Evolutionary conservation across 1,140 invertebrate genomes (phyloP).

Genomic region (Glomeris maerens): DNA sequence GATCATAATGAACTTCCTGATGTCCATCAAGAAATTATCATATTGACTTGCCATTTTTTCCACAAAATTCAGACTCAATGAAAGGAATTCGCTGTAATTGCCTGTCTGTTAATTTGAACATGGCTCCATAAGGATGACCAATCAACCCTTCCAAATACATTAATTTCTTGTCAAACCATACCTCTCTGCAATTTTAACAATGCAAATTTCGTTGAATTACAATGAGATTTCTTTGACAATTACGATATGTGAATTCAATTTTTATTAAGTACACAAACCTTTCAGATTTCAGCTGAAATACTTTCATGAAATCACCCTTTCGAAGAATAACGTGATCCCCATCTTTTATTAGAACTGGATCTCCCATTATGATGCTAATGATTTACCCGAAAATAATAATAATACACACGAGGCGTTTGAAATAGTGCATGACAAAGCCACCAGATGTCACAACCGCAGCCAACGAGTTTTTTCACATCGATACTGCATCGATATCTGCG

Average conservation of each 20-base stretch:
- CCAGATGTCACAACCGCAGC: too few species aligned
- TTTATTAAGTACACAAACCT: background rate
- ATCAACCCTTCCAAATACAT: background rate
- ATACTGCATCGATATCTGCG: too few species aligned
- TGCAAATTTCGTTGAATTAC: background rate
- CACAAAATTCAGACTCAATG: background rate
- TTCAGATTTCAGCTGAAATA: background rate
- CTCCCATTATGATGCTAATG: too few species aligned
- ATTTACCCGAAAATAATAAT: too few species aligned
- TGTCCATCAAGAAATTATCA: background rate
- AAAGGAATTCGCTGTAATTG: background rate
- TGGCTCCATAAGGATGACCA: background rate
- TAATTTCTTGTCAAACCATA: background rate
- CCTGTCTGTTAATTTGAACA: background rate
- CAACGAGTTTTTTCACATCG: too few species aligned
- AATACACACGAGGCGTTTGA: too few species aligned
- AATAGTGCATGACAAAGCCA: too few species aligned
- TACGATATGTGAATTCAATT: background rate
- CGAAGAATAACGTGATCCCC: background rate
- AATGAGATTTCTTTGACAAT: background rate
- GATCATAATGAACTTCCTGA: background rate
- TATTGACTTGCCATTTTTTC: background rate
- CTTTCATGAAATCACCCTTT: background rate
- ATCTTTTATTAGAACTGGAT: too few species aligned
- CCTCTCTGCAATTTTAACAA: background rate